Base-by-base conservation (phyloP, 2,888 invertebrate species). In the Alsophila aescularia region DNA sequence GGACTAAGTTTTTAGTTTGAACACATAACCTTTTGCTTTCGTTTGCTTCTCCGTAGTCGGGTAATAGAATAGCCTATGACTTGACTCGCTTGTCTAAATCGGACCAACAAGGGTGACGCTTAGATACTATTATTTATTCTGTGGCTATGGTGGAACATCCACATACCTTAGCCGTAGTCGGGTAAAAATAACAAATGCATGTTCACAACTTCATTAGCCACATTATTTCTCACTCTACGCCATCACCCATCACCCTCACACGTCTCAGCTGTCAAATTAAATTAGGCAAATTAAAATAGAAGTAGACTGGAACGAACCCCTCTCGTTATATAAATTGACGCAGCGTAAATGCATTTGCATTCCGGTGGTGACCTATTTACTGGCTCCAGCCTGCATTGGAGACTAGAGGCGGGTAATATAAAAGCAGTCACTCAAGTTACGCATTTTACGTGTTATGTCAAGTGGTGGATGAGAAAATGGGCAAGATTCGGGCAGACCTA, bases 351-450 rank as follows among this genome's bases (percentile, higher is more conserved):
- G 66, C 53, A 60, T 56, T 61, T 57, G 66, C 67, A 69, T 71
- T 66, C 70, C 70, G 53, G 56, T 52, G 58, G 49, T 73, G 82
- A 78, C 83, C 83, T 61, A 82, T 61, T 73, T 82, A 59, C 63
- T 55, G 54, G 53, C 35, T 43, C 8, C 66, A 49, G 59, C 58
- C 63, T 62, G 66, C 59, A 62, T 65, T 60, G 52, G 62, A 59
- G 58, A 64, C 75, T 48, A 14, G 24, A 48, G n/a, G 13, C 27
- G 24, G 24, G 9, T 10, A 31, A 14, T 12, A 15, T 51, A 37
- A 31, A 37, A n/a, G 6, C 51, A 51, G 51, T 43, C 35, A 5
- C 27, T 36, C 35, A 50, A 42, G 8, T 42, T 37, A n/a, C 24
- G 10, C n/a, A n/a, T 9, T 35, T 27, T 10, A 9, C n/a, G 14